These are phyloP conservation scores for Dendrolimus pini DNA, from an alignment of 2,888 invertebrate species.

Conservation along the genomic window DNA sequence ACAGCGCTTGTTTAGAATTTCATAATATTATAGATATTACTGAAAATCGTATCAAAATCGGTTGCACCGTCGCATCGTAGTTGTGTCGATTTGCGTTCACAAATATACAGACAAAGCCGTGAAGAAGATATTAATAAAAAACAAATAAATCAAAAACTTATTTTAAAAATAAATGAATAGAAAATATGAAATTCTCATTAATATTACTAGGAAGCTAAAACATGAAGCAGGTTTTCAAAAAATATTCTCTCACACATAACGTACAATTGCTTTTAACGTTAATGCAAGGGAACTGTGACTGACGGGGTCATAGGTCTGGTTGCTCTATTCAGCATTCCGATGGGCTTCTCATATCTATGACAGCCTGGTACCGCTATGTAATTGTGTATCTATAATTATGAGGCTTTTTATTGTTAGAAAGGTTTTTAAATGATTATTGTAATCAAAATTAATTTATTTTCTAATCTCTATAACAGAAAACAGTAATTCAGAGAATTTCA, in stretches of 20 bases:
- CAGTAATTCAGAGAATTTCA: no score
- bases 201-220: no score
- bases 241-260: not conserved
- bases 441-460: no score
- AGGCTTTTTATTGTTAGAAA: not conserved
- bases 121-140: no score
- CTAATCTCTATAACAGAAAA: no score
- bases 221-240: not conserved
- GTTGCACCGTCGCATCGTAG: no score
- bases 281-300: not conserved
- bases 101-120: no score
- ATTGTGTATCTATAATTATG: not conserved
- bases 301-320: not conserved
- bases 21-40: no score
- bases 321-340: not conserved
- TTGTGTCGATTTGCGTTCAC: no score
- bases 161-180: not conserved
- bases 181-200: not conserved
- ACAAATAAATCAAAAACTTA: no score
- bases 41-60: no score
- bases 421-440: not conserved
- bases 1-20: no score
- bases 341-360: not conserved
- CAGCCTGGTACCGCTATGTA: not conserved
- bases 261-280: not conserved